Base-by-base conservation (phyloP, 2,797 vertebrate genomes). In the Neoniphon sammara region DNA sequence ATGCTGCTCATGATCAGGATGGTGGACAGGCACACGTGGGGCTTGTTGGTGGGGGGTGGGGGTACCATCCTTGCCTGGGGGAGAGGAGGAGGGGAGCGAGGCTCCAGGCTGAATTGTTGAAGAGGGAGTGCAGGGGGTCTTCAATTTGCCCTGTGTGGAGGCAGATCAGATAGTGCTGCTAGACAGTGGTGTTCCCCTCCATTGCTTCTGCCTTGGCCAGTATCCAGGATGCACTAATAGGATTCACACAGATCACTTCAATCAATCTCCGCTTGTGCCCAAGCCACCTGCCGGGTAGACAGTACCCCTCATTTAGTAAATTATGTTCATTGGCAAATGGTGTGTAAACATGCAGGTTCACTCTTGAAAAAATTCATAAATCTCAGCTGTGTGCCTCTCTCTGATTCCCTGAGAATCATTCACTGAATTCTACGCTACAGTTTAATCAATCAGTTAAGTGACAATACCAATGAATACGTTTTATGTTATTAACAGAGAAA, bases 1-100 rank as follows among this genome's bases (percentile, higher is more conserved):
- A 95, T 95, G 87, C 95, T 95, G 91, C 94, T 93, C 94, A 96
- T 94, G 87, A 95, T 96, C 80, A 95, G 86, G 66, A 93, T 92
- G 34, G 93, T 94, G 70, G 94, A 95, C 74, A 96, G 92, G 92
- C 94, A 96, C 83, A 96, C 94, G 0, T 97, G 96, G 68, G 95
- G 94, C 89, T 96, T 96, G 93, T 95, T 97, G 89, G 95, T 92
- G 57, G 95, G 94, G 56, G 93, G 91, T 49, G 92, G 93, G 64
- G 94, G 93, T 72, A 94, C 94, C 94, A 94, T 93, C 77, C 92
- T 93, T 86, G 85, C 85, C 71, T 72, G 70, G 64, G 62, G 17
- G 44, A 57, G 59, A 61, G 46, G 66, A 15, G 46, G 27, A 66
- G 49, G 63, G 56, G 60, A 52, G 73, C 64, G 54, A 68, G 66